Evolutionary conservation across 2,888 invertebrate species (phyloP), one percentile per base, ranked within the genome.

Genomic region (Eupithecia vulgata): DNA sequence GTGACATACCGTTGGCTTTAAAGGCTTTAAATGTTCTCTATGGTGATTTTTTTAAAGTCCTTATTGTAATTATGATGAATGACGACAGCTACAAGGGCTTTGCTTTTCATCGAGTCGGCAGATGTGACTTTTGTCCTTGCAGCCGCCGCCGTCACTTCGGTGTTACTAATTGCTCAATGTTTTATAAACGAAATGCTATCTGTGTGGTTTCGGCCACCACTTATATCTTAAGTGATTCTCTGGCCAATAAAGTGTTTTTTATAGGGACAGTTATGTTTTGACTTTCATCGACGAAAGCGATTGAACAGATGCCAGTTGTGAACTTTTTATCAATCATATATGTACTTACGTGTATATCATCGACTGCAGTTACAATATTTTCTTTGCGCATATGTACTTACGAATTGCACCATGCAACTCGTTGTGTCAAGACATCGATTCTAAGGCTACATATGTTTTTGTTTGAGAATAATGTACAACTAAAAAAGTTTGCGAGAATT

Each of bases 261-360:
- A 80, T 78, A 77, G 74, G 48, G 67, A 37, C 70, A 73, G 81
- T 81, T 77, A 82, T 89, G 87, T 89, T 90, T 88, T 87, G 86
- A 90, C 88, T 90, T 90, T 91, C 89, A 88, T 90, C 85, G 84
- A 85, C 84, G 84, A 88, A 88, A 90, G 88, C 87, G 86, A 89
- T 90, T 84, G 82, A 85, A 79, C 91, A 88, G 87, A 88, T 84
- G 85, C 83, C 86, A 86, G 85, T 85, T 85, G 83, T 84, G 85
- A 83, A 82, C 84, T 83, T 90, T 88, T 84, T 88, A 86, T 90
- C 90, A 90, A 91, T 91, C 91, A 87, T 83, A 83, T 82, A 82
- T n/a, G n/a, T n/a, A n/a, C n/a, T n/a, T 83, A 83, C 82, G 83
- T 84, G 86, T 84, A 84, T 84, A 84, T 84, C 85, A 88, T 85